Conservation (phyloP, 2,797 vertebrate genomes). For the Taeniopygia guttata region DNA sequence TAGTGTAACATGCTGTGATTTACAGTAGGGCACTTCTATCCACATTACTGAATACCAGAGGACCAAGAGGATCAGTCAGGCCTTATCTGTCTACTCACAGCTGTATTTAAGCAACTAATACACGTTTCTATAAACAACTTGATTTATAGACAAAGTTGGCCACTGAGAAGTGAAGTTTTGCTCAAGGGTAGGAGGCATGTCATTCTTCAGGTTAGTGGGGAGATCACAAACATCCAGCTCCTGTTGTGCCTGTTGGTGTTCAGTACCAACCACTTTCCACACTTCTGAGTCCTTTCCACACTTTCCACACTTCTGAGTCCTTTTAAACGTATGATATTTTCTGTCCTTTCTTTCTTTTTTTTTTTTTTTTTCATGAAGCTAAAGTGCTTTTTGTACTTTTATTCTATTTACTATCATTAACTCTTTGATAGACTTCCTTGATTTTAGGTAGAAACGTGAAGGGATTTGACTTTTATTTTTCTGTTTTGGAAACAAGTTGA, state of each 20-base stretch:
- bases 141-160: slow-evolving; percentile 33
- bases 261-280: neutral
- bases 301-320: neutral
- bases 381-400: neutral
- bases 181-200: neutral
- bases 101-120: slow-evolving; percentile 61
- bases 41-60: neutral
- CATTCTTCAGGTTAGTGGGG: neutral
- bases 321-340: neutral
- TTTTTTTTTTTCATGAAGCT: neutral
- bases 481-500: neutral
- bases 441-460: neutral
- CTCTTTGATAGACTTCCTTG: neutral
- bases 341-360: neutral
- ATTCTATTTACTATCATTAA: neutral
- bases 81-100: slow-evolving; percentile 46
- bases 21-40: neutral
- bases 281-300: neutral
- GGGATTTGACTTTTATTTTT: neutral
- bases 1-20: neutral
- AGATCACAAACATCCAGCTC: neutral
- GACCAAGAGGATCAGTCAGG: neutral
- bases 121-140: slow-evolving; percentile 37
- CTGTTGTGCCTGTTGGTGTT: neutral
- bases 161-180: slow-evolving; percentile 8